Evolutionary conservation across 2,113 vertebrate species (phyloP).

Genomic region (Phycodurus eques): DNA sequence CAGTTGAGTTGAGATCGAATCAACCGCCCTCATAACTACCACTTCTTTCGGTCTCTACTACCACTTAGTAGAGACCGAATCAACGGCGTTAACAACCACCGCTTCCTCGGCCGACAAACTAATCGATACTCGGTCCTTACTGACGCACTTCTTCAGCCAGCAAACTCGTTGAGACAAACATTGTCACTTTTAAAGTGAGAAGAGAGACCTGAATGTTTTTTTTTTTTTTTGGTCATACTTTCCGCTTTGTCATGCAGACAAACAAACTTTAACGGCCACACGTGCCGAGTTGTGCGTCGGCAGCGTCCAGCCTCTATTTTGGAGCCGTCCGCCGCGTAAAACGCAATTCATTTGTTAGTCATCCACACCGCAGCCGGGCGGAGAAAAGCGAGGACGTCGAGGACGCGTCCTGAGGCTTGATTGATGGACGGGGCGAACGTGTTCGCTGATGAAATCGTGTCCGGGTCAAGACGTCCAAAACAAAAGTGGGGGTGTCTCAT

Average conservation of each 20-base stretch:
- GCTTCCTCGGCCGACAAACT: background rate
- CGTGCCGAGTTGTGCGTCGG: background rate
- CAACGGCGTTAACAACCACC: background rate
- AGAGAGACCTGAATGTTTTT: background rate
- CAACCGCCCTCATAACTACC: background rate
- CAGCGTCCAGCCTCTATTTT: background rate
- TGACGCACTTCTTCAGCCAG: background rate
- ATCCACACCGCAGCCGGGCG: background rate
- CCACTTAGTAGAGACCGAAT: background rate
- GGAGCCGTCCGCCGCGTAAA: too few relatives aligned
- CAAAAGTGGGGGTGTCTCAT: slow-evolving; percentile 37
- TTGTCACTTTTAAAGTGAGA: background rate
- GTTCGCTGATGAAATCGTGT: slow-evolving; percentile 41
- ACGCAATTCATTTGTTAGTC: background rate
- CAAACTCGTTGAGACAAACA: background rate
- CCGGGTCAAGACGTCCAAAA: slow-evolving; percentile 40
- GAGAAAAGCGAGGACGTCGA: slow-evolving; percentile 28
- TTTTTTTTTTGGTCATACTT: background rate
- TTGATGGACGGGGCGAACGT: slow-evolving; percentile 44
- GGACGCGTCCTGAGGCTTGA: slow-evolving; percentile 38
- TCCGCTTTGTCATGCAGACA: background rate
- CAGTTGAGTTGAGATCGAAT: background rate
- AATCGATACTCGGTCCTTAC: background rate
- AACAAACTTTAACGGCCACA: too few relatives aligned
- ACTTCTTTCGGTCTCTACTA: background rate